Conservation (phyloP, 2,113 vertebrate species). For the Hydrochoerus hydrochaeris region DNA sequence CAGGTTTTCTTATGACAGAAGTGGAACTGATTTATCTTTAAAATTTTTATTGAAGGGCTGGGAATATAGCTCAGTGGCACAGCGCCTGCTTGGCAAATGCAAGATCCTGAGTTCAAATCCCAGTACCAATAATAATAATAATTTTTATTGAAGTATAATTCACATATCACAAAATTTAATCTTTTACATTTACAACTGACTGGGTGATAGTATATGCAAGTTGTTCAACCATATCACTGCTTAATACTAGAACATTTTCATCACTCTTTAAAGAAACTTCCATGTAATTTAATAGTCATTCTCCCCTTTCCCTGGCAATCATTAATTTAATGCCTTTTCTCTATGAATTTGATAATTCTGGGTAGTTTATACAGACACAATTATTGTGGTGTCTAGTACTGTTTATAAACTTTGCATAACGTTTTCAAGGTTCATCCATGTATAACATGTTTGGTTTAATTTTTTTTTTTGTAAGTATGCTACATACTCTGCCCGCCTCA, state of each 20-base stretch:
- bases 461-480: not conserved
- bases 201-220: not conserved
- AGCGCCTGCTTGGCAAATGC: too few species aligned
- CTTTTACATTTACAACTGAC: not conserved
- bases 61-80: too few species aligned
- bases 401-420: not conserved
- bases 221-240: not conserved
- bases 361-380: not conserved
- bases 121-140: too few species aligned
- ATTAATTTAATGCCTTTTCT: not conserved
- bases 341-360: not conserved
- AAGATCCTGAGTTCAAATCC: too few species aligned
- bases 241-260: constrained; percentile 23
- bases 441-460: not conserved
- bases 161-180: not conserved
- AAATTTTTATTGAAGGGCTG: not conserved
- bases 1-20: not conserved
- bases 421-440: not conserved
- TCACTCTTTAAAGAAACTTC: not conserved
- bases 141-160: not conserved
- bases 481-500: not conserved
- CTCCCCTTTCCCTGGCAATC: not conserved
- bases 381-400: not conserved
- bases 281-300: not conserved
- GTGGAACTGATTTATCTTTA: not conserved